Base-by-base conservation (phyloP, 2,797 vertebrate genomes). In the Cephalopachus bancanus region DNA sequence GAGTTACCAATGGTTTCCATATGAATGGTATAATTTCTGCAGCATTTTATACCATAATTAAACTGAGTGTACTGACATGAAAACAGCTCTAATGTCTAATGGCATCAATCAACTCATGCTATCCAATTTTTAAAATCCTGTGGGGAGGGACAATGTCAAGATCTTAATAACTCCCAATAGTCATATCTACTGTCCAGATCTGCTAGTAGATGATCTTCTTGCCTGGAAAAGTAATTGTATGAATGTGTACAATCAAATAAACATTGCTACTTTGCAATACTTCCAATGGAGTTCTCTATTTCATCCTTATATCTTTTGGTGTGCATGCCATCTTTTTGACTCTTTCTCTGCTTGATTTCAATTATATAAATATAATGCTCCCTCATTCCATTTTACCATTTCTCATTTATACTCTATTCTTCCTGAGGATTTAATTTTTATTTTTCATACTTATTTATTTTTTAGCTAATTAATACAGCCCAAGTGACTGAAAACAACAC, bases 111-210 rank as follows among this genome's bases (percentile, higher is more conserved):
- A 60, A 24, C 12, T 72, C 71, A 83, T 87, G 11, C 1, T 83
- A 65, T 79, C n/a, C 85, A 89, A 87, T 59, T 86, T 90, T 94
- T 60, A 89, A 92, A 94, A 69, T 3, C 4, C 3, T 37, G 19
- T 80, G 17, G 9, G 10, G 15, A 83, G 37, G 12, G 14, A 94
- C 92, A 93, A 86, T 83, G 6, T 86, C n/a, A 83, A 20, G 55
- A 49, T 16, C 26, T 22, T 7, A 76, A 59, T 95, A 57, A 78
- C 19, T 51, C 28, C 5, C 26, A 80, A 14, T 37, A 60, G 26
- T 62, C 20, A 80, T 33, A 83, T 88, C 8, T 30, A 72, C 4
- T 55, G n/a, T 79, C 7, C 15, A 87, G 11, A 83, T 76, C n/a
- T 79, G 64, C 59, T 74, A 12, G 9, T 26, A 60, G 10, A 83